phyloP scores from a whole-genome alignment of 2,113 vertebrate species.

The Turdus rufiventris region DNA sequence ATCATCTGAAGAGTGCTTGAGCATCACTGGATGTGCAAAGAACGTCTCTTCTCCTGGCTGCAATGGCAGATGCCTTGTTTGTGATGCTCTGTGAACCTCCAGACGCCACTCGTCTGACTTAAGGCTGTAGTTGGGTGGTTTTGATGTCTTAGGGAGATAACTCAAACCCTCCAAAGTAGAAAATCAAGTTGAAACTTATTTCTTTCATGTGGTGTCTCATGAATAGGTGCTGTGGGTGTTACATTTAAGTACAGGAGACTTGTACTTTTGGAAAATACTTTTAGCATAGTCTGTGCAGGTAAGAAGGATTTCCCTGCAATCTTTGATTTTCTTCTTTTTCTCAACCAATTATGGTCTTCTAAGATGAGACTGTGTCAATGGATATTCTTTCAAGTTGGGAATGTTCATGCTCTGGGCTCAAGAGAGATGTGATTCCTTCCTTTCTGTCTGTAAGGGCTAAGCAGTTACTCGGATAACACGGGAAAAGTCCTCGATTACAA shows the following conservation, averaged over 20 bases:
- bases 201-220: slow-evolving; percentile 46
- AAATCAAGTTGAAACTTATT: slow-evolving; percentile 50
- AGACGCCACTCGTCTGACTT: not conserved
- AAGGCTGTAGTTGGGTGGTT: not conserved
- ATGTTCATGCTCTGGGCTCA: not conserved
- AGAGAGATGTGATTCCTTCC: not conserved
- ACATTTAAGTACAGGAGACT: not conserved
- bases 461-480: not conserved
- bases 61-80: not conserved
- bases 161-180: not conserved
- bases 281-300: slow-evolving; percentile 20
- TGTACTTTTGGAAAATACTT: slow-evolving; percentile 20
- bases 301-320: not conserved
- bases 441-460: not conserved
- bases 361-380: not conserved
- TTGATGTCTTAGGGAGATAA: slow-evolving; percentile 36
- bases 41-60: not conserved
- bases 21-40: not conserved
- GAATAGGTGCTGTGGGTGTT: slow-evolving; percentile 11
- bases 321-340: not conserved
- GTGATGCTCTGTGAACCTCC: not conserved
- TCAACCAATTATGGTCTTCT: not conserved
- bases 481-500: not conserved
- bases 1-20: not conserved
- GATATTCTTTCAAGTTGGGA: not conserved